phyloP scores from a whole-genome alignment of 1,140 invertebrate species.

The Euglossa dilemma region DNA sequence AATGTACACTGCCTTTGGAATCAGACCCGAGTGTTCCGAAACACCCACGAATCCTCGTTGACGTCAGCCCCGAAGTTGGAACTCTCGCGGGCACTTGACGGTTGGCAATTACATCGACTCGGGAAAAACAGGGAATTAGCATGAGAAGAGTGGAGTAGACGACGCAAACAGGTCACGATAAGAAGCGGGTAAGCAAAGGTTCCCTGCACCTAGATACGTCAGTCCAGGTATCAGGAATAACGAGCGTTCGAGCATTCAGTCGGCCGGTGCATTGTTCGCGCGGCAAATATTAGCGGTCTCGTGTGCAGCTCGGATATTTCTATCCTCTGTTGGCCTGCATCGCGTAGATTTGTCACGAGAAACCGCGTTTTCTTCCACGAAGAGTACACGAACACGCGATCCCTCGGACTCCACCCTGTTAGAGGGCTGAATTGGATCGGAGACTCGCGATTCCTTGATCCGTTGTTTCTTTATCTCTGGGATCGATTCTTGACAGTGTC shows the following conservation, averaged over 20 bases:
- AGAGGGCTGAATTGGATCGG: not conserved
- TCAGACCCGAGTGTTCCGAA: not conserved
- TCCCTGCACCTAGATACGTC: slow-evolving; percentile 59
- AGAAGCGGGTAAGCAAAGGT: slow-evolving; percentile 61
- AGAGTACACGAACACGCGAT: no score
- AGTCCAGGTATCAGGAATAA: slow-evolving; percentile 69
- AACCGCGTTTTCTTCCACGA: not conserved
- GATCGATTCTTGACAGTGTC: not conserved
- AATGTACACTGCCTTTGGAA: not conserved
- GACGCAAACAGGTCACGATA: slow-evolving; percentile 75
- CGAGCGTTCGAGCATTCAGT: slow-evolving; percentile 67
- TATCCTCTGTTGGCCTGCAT: not conserved
- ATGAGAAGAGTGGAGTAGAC: slow-evolving; percentile 2
- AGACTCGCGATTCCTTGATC: not conserved
- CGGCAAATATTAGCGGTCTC: slow-evolving; percentile 72
- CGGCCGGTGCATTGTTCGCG: slow-evolving; percentile 68
- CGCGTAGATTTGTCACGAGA: not conserved
- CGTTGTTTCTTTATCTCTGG: not conserved
- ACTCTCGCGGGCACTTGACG: not conserved
- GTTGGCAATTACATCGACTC: slow-evolving; percentile 2
- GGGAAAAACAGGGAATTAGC: slow-evolving; percentile 23
- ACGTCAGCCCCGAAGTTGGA: not conserved
- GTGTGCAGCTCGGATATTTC: slow-evolving; percentile 50
- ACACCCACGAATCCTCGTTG: not conserved
- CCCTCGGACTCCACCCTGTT: no score